Base-by-base conservation (phyloP, 2,113 vertebrate genomes). In the Xenopus laevis region DNA sequence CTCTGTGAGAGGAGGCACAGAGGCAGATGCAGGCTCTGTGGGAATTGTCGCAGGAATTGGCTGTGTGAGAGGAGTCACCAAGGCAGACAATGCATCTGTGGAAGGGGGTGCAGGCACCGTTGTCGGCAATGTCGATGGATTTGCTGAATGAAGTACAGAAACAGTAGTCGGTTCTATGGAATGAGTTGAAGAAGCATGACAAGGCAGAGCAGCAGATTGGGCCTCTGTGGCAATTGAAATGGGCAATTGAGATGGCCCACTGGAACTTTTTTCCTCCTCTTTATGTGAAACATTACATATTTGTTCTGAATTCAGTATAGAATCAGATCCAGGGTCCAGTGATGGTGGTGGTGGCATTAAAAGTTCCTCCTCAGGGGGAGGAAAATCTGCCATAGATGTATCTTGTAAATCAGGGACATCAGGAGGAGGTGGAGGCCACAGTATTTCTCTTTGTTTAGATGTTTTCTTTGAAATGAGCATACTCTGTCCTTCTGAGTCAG, bases 371-470 rank as follows among this genome's bases (percentile, higher is more conserved):
- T 96, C 94, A 0, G 88, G 93, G 40, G 89, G 94, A 18, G 93
- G 93, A 64, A 95, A 96, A 73, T 91, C 88, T 0, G 91, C 88
- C 91, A 92, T 90, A 2, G 91, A 88, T 30, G 94, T 87, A 69
- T 91, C 85, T 0, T 89, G 85, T 7, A 89, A 93, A 63, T 94
- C 93, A 0, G 91, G 81, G 0, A 86, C 7, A 0, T 87, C 95
- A 0, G 96, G 96, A 0, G 96, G 96, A 0, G 96, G 94, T 0
- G 93, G 95, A 10, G 95, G 95, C 96, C 95, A 96, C 74, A 61
- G 82, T 0, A 87, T 66, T 92, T 87, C 0, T 79, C 15, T 2
- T 80, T 72, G 50, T 80, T 57, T n/a, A 87, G 86, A 0, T 66
- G 30, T n/a, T 47, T 70, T 79, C 8, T 70, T 82, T 67, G 74